These are phyloP conservation scores for Phymastichus coffea DNA, from an alignment of 1,140 invertebrate species.

Conservation along the genomic window DNA sequence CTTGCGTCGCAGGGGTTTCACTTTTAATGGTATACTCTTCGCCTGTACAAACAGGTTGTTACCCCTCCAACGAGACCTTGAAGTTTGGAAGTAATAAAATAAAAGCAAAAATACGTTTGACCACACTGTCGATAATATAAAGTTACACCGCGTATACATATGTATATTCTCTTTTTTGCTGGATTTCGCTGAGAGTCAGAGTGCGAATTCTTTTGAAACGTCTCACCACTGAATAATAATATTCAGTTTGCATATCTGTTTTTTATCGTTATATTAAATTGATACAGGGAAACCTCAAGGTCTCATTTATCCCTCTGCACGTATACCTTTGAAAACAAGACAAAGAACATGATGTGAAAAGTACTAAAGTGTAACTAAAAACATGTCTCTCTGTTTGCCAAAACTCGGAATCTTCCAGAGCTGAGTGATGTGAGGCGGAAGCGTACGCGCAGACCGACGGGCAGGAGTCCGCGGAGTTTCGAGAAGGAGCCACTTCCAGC, in stretches of 20 bases:
- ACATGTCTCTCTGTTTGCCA: constrained; percentile 41
- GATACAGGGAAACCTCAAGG: too few species aligned
- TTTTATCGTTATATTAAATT: too few species aligned
- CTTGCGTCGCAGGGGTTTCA: constrained; percentile 8
- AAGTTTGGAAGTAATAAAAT: constrained; percentile 13
- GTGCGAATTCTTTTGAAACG: too few species aligned
- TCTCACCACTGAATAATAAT: too few species aligned
- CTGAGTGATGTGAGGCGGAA: constrained; percentile 54
- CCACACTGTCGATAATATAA: too few species aligned
- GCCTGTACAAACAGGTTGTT: constrained; percentile 9
- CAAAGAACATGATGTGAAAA: too few species aligned
- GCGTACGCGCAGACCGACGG: constrained; percentile 50
- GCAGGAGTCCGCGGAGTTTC: constrained; percentile 46
- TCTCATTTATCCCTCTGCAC: too few species aligned
- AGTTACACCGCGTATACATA: too few species aligned
- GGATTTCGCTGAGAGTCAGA: too few species aligned
- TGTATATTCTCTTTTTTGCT: too few species aligned
- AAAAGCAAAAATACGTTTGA: background rate
- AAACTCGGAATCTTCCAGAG: constrained; percentile 42
- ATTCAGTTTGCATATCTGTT: too few species aligned
- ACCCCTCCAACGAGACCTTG: constrained; percentile 21
- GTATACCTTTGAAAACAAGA: too few species aligned
- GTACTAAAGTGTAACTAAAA: constrained; percentile 28
- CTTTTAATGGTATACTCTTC: constrained; percentile 16
- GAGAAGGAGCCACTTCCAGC: constrained; percentile 36